Conservation (phyloP, 2,797 vertebrate species). For the Sparus aurata region DNA sequence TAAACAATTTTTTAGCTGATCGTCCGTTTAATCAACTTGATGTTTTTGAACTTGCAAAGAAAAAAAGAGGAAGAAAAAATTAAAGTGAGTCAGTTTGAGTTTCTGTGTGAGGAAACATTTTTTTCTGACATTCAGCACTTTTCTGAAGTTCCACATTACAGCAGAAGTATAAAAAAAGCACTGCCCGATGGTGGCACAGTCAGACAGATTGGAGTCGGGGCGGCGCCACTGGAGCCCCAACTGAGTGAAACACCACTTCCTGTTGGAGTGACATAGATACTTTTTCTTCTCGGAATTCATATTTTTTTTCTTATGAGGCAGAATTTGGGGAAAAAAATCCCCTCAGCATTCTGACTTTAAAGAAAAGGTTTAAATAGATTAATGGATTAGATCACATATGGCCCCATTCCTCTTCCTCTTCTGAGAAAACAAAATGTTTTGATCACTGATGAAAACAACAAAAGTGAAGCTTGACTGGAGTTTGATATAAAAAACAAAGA, state of each 20-base stretch:
- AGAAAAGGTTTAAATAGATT: no score
- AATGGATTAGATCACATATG: no score
- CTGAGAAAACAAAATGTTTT: neutral
- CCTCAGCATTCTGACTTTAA: no score
- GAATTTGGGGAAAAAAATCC: neutral
- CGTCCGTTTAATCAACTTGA: neutral
- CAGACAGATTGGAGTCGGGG: neutral
- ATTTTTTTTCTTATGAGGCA: no score
- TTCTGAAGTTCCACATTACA: conserved; percentile 1
- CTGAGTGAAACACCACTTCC: neutral
- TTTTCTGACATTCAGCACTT: conserved; percentile 49
- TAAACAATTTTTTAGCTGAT: neutral
- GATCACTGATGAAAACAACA: neutral
- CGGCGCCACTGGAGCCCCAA: no score
- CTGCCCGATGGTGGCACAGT: neutral
- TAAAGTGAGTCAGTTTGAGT: neutral
- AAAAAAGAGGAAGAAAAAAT: conserved; percentile 28
- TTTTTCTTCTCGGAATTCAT: no score
- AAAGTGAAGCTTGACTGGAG: neutral
- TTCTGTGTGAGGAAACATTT: conserved; percentile 30
- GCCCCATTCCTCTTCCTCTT: no score
- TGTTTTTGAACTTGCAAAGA: neutral
- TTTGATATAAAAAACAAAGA: neutral
- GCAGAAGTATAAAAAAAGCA: conserved; percentile 12
- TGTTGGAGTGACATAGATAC: neutral